phyloP scores from a whole-genome alignment of 64 coral and sea anemone species.

The Actinia tenebrosa region DNA sequence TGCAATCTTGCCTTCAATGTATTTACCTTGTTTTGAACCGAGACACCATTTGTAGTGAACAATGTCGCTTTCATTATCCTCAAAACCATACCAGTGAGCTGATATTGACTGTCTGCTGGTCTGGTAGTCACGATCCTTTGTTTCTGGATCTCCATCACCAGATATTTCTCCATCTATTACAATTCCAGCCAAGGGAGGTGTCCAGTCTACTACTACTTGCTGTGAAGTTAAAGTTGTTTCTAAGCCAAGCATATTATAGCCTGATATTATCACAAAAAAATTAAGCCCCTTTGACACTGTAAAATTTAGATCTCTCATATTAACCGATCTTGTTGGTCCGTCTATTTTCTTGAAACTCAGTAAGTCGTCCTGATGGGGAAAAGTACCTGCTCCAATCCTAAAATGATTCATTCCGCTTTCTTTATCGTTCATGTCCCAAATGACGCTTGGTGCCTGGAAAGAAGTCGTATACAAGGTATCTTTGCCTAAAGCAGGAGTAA shows the following conservation, averaged over 20 bases:
- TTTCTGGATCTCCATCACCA: not conserved
- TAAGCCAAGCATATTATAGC: slow-evolving; percentile 68
- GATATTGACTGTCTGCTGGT: slow-evolving; percentile 19
- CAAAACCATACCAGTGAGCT: slow-evolving; percentile 69
- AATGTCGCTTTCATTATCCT: slow-evolving; percentile 60
- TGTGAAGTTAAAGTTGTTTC: slow-evolving; percentile 47
- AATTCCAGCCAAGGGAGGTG: slow-evolving; percentile 60
- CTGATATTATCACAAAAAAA: slow-evolving; percentile 69
- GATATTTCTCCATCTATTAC: slow-evolving; percentile 64
- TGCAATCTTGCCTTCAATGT: not conserved
- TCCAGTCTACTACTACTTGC: slow-evolving; percentile 77
- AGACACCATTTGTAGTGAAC: slow-evolving; percentile 79
- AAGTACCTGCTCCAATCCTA: slow-evolving; percentile 56
- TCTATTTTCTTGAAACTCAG: slow-evolving; percentile 32
- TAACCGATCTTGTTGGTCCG: slow-evolving; percentile 53
- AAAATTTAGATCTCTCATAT: slow-evolving; percentile 66
- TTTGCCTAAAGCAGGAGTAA: slow-evolving; percentile 52
- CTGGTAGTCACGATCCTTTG: slow-evolving; percentile 60
- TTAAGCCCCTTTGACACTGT: slow-evolving; percentile 58
- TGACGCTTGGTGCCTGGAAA: slow-evolving; percentile 57
- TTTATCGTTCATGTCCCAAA: slow-evolving; percentile 67
- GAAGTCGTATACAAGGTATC: slow-evolving; percentile 55
- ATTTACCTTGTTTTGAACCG: slow-evolving; percentile 67
- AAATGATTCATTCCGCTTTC: slow-evolving; percentile 83
- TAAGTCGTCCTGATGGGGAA: slow-evolving; percentile 67